These are phyloP conservation scores for Tetranychus truncatus DNA, from an alignment of 2,888 invertebrate species.

Conservation along the genomic window DNA sequence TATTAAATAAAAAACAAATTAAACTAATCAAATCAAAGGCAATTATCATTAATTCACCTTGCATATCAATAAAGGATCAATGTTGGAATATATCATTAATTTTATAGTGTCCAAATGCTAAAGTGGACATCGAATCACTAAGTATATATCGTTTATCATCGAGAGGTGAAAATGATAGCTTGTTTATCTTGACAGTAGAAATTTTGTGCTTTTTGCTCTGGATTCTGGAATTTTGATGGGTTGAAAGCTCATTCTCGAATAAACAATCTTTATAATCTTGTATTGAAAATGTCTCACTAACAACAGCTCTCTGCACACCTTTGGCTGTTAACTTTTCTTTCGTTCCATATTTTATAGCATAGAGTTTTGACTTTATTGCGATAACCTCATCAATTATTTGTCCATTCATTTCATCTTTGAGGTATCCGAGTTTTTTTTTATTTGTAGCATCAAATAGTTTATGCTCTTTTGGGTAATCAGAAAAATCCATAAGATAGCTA, in stretches of 20 bases:
- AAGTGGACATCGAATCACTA: no score
- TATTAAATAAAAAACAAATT: no score
- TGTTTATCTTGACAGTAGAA: not conserved
- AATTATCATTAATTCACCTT: no score
- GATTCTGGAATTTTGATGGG: no score
- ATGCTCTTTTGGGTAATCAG: slow-evolving; percentile 28
- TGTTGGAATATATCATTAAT: no score
- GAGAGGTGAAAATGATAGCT: no score
- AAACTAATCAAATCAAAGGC: no score
- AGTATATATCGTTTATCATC: no score
- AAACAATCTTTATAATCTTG: not conserved
- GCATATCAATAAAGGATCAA: no score
- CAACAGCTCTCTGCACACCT: not conserved
- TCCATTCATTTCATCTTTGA: slow-evolving; percentile 30
- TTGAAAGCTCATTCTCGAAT: not conserved
- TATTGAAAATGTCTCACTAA: not conserved
- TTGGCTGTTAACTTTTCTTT: not conserved
- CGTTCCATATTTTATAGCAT: slow-evolving; percentile 9
- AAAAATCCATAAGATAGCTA: slow-evolving; percentile 25
- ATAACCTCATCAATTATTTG: slow-evolving; percentile 28
- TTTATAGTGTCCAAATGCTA: no score
- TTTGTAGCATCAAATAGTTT: no score
- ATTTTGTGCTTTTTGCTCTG: no score
- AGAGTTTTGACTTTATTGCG: slow-evolving; percentile 23
- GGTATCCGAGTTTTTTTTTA: slow-evolving; percentile 30